A percentile compares a stretch with the other conserved stretches of the same genome.
Evolutionary conservation across 2,888 invertebrate genomes (phyloP).

Genomic region (Pedicia rivosa): DNA sequence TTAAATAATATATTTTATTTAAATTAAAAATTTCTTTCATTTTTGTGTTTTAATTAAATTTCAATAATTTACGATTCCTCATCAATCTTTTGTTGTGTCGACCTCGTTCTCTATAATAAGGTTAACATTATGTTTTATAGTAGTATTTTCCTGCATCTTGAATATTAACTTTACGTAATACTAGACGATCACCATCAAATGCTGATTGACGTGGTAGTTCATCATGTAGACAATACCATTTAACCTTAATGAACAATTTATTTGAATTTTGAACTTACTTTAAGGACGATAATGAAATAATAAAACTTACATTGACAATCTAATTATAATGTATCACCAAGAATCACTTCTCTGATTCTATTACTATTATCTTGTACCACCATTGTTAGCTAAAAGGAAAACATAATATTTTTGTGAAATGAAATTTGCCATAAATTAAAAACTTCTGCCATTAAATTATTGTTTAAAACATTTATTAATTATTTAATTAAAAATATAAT

Average conservation of each 20-base stretch:
- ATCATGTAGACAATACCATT: conserved; percentile 22
- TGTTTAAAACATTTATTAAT: too few relatives aligned
- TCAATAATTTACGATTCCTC: conserved; percentile 5
- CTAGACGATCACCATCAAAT: conserved; percentile 30
- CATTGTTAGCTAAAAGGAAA: too few relatives aligned
- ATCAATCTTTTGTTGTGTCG: conserved; percentile 9
- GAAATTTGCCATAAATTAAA: too few relatives aligned
- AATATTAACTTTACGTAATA: conserved; percentile 38
- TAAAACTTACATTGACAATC: conserved; percentile 17
- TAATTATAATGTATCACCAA: conserved; percentile 23
- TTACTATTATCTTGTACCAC: too few relatives aligned
- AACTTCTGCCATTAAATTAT: too few relatives aligned
- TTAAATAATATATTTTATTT: background rate
- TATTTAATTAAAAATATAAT: too few relatives aligned
- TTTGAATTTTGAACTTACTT: too few relatives aligned
- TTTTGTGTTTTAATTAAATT: conserved; percentile 5
- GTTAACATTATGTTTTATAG: too few relatives aligned
- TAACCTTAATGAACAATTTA: conserved; percentile 13
- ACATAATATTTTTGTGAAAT: too few relatives aligned
- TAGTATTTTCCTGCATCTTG: conserved; percentile 67
- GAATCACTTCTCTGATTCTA: conserved; percentile 17
- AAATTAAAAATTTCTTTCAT: conserved; percentile 4
- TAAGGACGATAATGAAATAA: background rate
- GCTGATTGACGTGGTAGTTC: conserved; percentile 34
- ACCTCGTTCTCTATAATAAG: conserved; percentile 39